phyloP scores from a whole-genome alignment of 2,888 invertebrate species.

The Brassicogethes aeneus region DNA sequence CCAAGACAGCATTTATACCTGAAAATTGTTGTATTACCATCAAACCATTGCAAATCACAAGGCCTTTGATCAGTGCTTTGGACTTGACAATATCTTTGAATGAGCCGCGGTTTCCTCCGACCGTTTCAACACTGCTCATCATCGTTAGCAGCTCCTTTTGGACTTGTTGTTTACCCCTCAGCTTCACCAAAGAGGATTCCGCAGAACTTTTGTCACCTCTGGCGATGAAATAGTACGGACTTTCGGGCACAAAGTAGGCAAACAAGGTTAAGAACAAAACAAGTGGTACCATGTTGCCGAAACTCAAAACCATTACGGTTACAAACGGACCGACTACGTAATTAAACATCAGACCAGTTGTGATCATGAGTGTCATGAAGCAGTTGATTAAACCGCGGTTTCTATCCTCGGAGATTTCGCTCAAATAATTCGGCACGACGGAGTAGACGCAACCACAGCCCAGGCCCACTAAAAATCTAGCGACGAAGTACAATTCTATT shows the following conservation, averaged over 20 bases:
- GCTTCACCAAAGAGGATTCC: constrained; percentile 6
- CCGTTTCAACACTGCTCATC: constrained; percentile 6
- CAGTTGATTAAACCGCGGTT: constrained; percentile 10
- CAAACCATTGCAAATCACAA: constrained; percentile 13
- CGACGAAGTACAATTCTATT: constrained; percentile 14
- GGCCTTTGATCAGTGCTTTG: constrained; percentile 11
- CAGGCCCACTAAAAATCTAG: constrained; percentile 17
- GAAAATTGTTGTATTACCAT: constrained; percentile 31
- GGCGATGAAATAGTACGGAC: constrained; percentile 12
- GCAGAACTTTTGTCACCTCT: constrained; percentile 7
- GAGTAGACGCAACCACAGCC: constrained; percentile 11
- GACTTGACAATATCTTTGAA: constrained; percentile 14
- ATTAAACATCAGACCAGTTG: constrained; percentile 1
- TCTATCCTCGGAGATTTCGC: constrained; percentile 13
- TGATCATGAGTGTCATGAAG: constrained; percentile 1
- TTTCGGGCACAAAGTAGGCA: constrained; percentile 8
- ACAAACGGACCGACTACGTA: constrained; percentile 6
- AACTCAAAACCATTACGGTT: constrained; percentile 3
- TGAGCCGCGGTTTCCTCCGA: constrained; percentile 5
- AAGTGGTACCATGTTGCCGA: background rate
- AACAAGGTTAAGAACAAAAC: constrained; percentile 3
- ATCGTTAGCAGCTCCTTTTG: constrained; percentile 4
- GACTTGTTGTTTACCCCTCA: constrained; percentile 1
- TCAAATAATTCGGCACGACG: constrained; percentile 15
- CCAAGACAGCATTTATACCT: constrained; percentile 69